A percentile compares a stretch with the other conserved stretches of the same genome.
These are phyloP conservation scores for Scalopus aquaticus DNA, from an alignment of 2,113 vertebrate species.

Conservation along the genomic window DNA sequence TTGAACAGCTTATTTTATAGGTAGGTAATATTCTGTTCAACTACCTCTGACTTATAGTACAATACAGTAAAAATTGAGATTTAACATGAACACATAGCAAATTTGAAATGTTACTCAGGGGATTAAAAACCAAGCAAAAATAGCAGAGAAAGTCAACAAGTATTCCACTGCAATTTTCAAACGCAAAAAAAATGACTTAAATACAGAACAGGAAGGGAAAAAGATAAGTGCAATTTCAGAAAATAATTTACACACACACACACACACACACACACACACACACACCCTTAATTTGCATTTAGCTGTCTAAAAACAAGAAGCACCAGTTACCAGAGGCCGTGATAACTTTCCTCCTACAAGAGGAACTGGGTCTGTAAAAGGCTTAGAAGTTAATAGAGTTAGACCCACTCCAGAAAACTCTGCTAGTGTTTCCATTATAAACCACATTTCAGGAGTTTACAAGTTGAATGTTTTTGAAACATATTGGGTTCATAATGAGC, in stretches of 20 bases:
- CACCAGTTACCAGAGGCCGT: not conserved
- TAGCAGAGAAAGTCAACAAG: constrained; percentile 37
- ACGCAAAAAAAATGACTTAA: not conserved
- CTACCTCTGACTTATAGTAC: not conserved
- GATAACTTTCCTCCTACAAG: constrained; percentile 57
- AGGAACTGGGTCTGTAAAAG: constrained; percentile 51
- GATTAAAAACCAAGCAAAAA: constrained; percentile 15
- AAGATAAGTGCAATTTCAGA: not conserved
- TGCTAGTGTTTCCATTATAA: constrained; percentile 77
- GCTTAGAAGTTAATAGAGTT: constrained; percentile 41
- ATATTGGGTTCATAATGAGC: constrained; percentile 77
- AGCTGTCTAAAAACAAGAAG: constrained; percentile 52
- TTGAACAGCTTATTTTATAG: not conserved
- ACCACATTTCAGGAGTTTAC: constrained; percentile 81
- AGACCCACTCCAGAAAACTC: constrained; percentile 61
- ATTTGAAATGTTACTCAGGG: not conserved
- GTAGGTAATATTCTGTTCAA: not conserved
- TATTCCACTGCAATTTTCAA: not conserved
- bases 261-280: not conserved
- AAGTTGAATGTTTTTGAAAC: constrained; percentile 80
- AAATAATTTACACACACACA: constrained; percentile 37
- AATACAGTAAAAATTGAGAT: constrained; percentile 36
- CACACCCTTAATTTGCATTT: constrained; percentile 15
- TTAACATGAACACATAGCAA: constrained; percentile 30
- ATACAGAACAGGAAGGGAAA: not conserved